phyloP scores from a whole-genome alignment of 2,113 vertebrate genomes.

The Chamaetylas fuelleborni region DNA sequence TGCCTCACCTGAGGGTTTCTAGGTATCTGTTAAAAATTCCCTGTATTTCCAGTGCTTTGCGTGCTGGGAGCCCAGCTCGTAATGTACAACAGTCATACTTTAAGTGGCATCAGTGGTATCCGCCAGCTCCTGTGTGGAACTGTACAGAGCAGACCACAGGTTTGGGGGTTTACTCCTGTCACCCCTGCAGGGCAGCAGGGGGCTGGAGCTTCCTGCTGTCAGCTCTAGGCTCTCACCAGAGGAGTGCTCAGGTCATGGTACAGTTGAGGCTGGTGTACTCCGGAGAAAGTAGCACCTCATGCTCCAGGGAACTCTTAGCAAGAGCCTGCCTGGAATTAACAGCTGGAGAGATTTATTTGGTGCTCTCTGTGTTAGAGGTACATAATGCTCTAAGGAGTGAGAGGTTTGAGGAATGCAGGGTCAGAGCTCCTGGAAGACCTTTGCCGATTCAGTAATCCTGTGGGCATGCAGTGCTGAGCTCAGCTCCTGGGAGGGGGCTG shows the following conservation, averaged over 20 bases:
- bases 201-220: neutral
- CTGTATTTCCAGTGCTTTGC: neutral
- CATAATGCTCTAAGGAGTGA: neutral
- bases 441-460: neutral
- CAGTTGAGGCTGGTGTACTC: neutral
- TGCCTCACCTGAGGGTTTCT: neutral
- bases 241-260: rapidly evolving
- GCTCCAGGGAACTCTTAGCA: neutral
- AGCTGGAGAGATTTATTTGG: neutral
- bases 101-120: neutral
- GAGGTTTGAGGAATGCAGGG: neutral
- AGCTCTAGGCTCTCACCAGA: neutral
- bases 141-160: neutral
- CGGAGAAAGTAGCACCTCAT: neutral
- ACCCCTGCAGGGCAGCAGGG: neutral
- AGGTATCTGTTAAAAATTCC: neutral
- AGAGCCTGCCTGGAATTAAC: neutral
- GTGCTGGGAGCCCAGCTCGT: neutral
- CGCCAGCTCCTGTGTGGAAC: neutral
- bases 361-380: neutral
- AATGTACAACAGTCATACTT: neutral
- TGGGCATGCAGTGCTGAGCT: neutral
- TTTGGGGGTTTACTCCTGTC: neutral
- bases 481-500: neutral
- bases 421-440: neutral